A percentile compares a stretch with the other conserved stretches of the same genome.
Evolutionary conservation across 2,888 invertebrate genomes (phyloP).

Genomic region (Cancer borealis): DNA sequence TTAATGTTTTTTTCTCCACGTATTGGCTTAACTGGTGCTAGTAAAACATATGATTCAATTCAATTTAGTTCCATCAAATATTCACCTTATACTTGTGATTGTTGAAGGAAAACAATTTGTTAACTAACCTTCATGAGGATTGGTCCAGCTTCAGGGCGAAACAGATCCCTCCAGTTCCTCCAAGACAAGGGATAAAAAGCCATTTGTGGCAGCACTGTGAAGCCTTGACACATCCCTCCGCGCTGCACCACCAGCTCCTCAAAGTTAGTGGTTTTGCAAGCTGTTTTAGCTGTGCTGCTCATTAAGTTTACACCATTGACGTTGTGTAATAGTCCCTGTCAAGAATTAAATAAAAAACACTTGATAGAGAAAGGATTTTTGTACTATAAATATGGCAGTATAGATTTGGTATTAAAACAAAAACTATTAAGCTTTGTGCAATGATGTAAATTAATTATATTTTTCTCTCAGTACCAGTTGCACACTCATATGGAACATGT

Average conservation of each 20-base stretch:
- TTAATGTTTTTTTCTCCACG: background rate
- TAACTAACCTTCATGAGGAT: background rate
- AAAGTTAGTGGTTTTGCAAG: background rate
- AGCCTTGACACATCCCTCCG: background rate
- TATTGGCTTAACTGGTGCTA: too few species aligned
- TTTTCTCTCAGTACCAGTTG: background rate
- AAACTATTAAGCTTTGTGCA: too few species aligned
- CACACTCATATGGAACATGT: background rate
- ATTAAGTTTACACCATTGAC: slow-evolving; percentile 7
- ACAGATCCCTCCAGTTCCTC: background rate
- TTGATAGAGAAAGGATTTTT: background rate
- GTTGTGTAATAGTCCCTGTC: background rate
- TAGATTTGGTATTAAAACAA: too few species aligned
- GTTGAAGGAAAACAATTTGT: too few species aligned
- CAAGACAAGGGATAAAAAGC: slow-evolving; percentile 1
- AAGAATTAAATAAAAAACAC: background rate
- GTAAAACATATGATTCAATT: too few species aligned
- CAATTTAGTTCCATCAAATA: too few species aligned
- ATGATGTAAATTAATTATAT: too few species aligned
- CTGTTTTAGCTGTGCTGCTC: background rate
- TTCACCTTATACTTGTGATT: too few species aligned
- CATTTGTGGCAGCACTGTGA: background rate
- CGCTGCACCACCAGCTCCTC: background rate
- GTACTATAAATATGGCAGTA: too few species aligned
- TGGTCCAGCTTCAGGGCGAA: background rate